phyloP scores from a whole-genome alignment of 53 echinoderm and acorn worm genomes.

The Patiria pectinifera region DNA sequence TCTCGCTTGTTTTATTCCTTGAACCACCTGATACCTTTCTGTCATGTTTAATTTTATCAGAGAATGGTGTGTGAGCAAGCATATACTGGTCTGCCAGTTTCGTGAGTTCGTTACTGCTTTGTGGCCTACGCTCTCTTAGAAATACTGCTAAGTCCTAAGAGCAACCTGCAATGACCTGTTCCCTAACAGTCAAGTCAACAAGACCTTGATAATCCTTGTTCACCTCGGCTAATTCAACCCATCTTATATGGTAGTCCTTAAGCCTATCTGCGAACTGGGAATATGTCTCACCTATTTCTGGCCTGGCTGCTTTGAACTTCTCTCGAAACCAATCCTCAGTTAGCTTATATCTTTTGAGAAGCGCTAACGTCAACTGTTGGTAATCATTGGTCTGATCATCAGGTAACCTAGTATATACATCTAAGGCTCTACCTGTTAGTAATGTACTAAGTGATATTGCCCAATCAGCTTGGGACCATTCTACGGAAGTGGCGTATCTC shows the following conservation, averaged over 20 bases:
- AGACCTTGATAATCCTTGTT: too few species aligned
- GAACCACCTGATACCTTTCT: not conserved
- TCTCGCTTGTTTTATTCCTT: not conserved
- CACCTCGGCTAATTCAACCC: too few species aligned
- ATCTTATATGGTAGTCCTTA: too few species aligned
- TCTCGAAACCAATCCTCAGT: conserved; percentile 9
- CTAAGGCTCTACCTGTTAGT: not conserved
- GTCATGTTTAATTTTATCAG: not conserved
- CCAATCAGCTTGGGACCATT: not conserved
- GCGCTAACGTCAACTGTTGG: too few species aligned
- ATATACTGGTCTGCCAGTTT: not conserved
- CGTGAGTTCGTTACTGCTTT: not conserved
- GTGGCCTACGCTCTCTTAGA: conserved; percentile 10
- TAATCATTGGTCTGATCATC: too few species aligned
- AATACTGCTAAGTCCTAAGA: not conserved
- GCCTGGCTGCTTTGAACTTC: conserved; percentile 12
- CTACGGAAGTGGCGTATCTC: too few species aligned
- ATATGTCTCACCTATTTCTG: too few species aligned
- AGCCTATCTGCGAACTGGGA: too few species aligned
- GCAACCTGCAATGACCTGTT: too few species aligned
- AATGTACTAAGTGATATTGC: not conserved
- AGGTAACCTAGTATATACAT: too few species aligned
- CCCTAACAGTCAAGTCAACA: too few species aligned
- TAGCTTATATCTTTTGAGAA: not conserved
- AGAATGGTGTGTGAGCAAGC: not conserved